A percentile compares a stretch with the other conserved stretches of the same genome.
phyloP scores from a whole-genome alignment of 1,140 invertebrate genomes.

The Brachionus plicatilis region DNA sequence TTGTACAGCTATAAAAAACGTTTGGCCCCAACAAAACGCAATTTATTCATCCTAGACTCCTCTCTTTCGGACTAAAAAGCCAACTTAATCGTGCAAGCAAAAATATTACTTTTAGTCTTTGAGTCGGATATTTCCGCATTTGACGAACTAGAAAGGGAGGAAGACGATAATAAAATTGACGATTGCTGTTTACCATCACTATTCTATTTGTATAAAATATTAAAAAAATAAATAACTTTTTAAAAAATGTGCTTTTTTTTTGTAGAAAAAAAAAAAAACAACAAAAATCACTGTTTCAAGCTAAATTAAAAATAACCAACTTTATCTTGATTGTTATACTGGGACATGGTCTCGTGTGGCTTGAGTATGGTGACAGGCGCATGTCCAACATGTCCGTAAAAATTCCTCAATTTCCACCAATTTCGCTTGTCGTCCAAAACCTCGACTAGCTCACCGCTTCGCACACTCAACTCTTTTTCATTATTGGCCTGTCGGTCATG shows the following conservation, averaged over 20 bases:
- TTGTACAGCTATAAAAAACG: background rate
- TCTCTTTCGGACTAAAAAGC: background rate
- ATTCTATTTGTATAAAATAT: constrained; percentile 1
- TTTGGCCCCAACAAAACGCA: background rate
- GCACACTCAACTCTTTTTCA: constrained; percentile 1
- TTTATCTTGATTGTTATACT: constrained; percentile 13
- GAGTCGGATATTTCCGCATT: background rate
- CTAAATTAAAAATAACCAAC: constrained; percentile 33
- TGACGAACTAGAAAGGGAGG: constrained; percentile 9
- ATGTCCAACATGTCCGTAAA: background rate
- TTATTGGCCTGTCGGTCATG: constrained; percentile 20
- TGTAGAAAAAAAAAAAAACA: background rate
- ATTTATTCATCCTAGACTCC: background rate
- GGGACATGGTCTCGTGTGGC: background rate
- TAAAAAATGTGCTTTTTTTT: background rate
- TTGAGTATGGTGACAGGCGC: constrained; percentile 16
- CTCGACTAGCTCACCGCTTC: background rate
- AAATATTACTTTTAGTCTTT: constrained; percentile 8
- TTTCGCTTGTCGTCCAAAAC: constrained; percentile 17
- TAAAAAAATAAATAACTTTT: background rate
- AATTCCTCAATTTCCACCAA: constrained; percentile 29
- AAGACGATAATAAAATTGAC: constrained; percentile 24
- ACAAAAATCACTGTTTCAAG: background rate
- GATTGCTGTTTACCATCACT: constrained; percentile 9
- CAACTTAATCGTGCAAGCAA: background rate